Evolutionary conservation across 2,797 vertebrate species (phyloP).

Genomic region (Sebastes kiyomatsui): DNA sequence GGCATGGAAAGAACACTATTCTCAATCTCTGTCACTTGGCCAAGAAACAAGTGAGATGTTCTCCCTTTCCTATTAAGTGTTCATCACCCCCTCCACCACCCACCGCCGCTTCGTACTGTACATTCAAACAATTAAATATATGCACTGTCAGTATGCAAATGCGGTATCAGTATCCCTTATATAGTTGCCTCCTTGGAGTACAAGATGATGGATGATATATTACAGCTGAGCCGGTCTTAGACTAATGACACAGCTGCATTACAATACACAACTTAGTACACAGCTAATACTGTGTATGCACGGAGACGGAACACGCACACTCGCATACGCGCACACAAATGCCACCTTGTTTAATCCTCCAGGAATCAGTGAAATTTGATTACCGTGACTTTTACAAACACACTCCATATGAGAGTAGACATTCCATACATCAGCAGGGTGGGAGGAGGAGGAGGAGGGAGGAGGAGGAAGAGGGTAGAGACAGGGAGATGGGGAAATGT

Average conservation of each 20-base stretch:
- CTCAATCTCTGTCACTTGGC: slow-evolving; percentile 36
- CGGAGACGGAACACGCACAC: slow-evolving; percentile 31
- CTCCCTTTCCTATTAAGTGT: slow-evolving; percentile 17
- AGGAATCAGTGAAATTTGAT: slow-evolving; percentile 79
- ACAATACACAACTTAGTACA: slow-evolving; percentile 66
- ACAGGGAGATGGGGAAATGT: slow-evolving; percentile 36
- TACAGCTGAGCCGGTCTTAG: slow-evolving; percentile 70
- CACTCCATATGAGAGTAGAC: slow-evolving; percentile 76
- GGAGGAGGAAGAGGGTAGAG: slow-evolving; percentile 1
- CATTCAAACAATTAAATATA: slow-evolving; percentile 63
- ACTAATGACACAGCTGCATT: slow-evolving; percentile 76
- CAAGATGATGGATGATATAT: slow-evolving; percentile 76
- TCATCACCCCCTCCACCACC: slow-evolving; percentile 15
- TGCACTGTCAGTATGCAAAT: slow-evolving; percentile 68
- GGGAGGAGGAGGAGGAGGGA: slow-evolving; percentile 26
- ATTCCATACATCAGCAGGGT: slow-evolving; percentile 75
- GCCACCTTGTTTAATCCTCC: slow-evolving; percentile 75
- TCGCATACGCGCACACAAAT: slow-evolving; percentile 44
- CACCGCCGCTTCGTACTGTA: slow-evolving; percentile 9
- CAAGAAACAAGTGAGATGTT: slow-evolving; percentile 25
- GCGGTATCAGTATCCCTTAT: slow-evolving; percentile 53
- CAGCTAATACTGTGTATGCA: slow-evolving; percentile 67
- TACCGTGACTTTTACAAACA: slow-evolving; percentile 82
- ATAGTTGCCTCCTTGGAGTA: slow-evolving; percentile 64
- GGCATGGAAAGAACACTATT: slow-evolving; percentile 25